phyloP scores from a whole-genome alignment of 2,888 invertebrate genomes.

The Heliconius sara region DNA sequence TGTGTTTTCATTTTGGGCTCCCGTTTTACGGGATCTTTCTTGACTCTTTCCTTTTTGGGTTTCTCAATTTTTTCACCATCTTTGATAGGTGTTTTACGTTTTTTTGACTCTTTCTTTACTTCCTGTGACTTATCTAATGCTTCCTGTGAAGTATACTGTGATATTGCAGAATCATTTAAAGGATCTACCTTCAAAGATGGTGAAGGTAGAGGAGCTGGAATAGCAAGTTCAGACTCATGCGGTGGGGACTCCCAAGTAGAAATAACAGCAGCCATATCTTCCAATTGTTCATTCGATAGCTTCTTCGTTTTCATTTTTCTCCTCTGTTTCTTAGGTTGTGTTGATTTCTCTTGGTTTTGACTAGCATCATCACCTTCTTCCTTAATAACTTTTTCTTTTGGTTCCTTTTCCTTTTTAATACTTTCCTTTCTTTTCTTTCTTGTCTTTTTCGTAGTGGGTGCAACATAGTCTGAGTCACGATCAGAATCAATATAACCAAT shows the following conservation, averaged over 20 bases:
- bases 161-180: slow-evolving; percentile 38
- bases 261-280: slow-evolving; percentile 66
- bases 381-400: slow-evolving; percentile 53
- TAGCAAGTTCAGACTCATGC: slow-evolving; percentile 55
- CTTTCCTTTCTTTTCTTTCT: slow-evolving; percentile 62
- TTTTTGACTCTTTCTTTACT: slow-evolving; percentile 65
- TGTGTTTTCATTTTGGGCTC: slow-evolving; percentile 52
- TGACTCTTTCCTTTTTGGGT: slow-evolving; percentile 55
- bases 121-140: slow-evolving; percentile 33
- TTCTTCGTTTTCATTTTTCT: slow-evolving; percentile 50
- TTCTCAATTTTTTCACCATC: slow-evolving; percentile 56
- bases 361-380: slow-evolving; percentile 46
- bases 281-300: slow-evolving; percentile 66
- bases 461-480: slow-evolving; percentile 76
- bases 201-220: slow-evolving; percentile 53
- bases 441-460: slow-evolving; percentile 60
- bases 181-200: slow-evolving; percentile 43
- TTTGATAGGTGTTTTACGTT: slow-evolving; percentile 62
- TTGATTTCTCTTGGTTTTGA: slow-evolving; percentile 46
- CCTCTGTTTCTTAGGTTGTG: slow-evolving; percentile 44
- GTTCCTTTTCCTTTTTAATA: slow-evolving; percentile 62
- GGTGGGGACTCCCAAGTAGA: slow-evolving; percentile 75
- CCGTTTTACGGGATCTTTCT: slow-evolving; percentile 52
- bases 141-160: slow-evolving; percentile 8
- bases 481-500: slow-evolving; percentile 80